Conservation (phyloP, 2,888 invertebrate genomes). For the Piscicola geometra region DNA sequence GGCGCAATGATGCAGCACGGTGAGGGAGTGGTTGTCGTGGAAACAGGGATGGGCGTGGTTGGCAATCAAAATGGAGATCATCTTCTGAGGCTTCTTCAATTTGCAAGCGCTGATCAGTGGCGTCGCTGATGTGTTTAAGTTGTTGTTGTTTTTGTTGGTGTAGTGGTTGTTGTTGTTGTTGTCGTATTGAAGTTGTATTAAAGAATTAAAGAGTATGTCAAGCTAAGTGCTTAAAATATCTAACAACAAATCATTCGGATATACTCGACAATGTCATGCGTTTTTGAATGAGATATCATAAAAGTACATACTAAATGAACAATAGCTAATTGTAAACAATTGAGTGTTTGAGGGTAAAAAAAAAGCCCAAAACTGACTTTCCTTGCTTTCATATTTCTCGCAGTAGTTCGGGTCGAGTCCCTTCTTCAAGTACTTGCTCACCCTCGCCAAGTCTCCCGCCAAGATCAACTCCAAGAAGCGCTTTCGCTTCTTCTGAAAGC, state of each 20-base stretch:
- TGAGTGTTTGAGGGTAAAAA: no score
- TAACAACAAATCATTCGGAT: no score
- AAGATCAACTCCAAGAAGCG: background rate
- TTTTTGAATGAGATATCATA: no score
- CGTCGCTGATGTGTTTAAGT: background rate
- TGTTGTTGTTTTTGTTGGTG: no score
- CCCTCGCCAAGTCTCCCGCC: background rate
- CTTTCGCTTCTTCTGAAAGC: background rate
- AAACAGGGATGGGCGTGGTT: conserved; percentile 9
- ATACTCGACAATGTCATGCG: no score
- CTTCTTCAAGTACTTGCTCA: conserved; percentile 2
- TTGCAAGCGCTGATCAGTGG: background rate
- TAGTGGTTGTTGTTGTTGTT: no score
- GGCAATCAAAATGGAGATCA: background rate
- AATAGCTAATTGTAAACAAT: no score
- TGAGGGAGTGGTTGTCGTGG: conserved; percentile 17
- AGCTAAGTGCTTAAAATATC: no score
- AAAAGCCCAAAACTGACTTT: background rate
- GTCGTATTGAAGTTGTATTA: no score
- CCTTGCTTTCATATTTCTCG: background rate
- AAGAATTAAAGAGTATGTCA: no score
- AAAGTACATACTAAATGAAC: no score
- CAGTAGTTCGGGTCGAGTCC: conserved; percentile 9
- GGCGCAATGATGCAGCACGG: conserved; percentile 7
- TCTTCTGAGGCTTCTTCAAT: background rate